A percentile compares a stretch with the other conserved stretches of the same genome.
Conservation (phyloP, 2,888 invertebrate genomes). For the Schrankia costaestrigalis region DNA sequence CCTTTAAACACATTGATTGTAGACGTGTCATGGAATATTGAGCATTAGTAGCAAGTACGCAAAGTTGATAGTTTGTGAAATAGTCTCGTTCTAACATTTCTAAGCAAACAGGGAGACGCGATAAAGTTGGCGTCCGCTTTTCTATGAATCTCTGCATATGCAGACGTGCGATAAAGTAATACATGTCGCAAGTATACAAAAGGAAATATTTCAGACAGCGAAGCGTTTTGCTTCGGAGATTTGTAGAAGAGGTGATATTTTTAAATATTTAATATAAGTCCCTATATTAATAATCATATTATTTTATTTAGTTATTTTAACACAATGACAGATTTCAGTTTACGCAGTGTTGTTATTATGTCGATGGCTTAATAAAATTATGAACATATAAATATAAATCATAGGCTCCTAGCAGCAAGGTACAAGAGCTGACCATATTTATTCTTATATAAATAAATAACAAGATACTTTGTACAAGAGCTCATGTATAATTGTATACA, state of each 20-base stretch:
- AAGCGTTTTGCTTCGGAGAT: constrained; percentile 35
- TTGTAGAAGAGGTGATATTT: constrained; percentile 35
- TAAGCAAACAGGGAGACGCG: constrained; percentile 41
- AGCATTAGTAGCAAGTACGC: constrained; percentile 28
- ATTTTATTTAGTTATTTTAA: too few species aligned
- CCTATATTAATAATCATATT: too few species aligned
- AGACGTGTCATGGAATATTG: constrained; percentile 22
- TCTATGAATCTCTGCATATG: constrained; percentile 44
- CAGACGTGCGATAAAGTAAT: constrained; percentile 52
- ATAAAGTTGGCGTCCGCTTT: constrained; percentile 46
- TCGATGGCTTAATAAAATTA: too few species aligned
- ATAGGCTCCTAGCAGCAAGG: too few species aligned
- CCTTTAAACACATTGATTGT: constrained; percentile 18
- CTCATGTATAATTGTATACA: too few species aligned
- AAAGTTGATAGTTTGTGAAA: constrained; percentile 29
- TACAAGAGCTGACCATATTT: too few species aligned
- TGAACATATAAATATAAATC: too few species aligned
- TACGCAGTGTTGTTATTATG: too few species aligned
- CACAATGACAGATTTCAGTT: too few species aligned
- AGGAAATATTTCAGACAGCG: constrained; percentile 45
- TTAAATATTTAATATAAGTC: too few species aligned
- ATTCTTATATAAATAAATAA: too few species aligned
- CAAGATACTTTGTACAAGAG: too few species aligned
- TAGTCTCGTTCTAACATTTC: constrained; percentile 42
- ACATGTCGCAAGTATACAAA: constrained; percentile 41